These are phyloP conservation scores for Mirounga angustirostris DNA, from an alignment of 2,113 vertebrate species.

Conservation along the genomic window DNA sequence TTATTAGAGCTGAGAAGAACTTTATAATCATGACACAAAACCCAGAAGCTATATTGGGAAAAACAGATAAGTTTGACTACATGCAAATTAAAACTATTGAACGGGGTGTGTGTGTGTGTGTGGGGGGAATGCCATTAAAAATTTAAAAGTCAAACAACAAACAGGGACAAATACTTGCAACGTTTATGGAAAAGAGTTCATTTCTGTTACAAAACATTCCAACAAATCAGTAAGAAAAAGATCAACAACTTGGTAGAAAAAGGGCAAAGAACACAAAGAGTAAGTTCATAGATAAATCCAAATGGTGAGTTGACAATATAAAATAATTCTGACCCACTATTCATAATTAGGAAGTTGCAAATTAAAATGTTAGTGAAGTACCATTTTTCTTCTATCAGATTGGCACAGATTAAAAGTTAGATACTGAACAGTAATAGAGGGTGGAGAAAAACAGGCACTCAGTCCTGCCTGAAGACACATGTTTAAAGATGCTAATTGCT, in stretches of 20 bases:
- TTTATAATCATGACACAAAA: constrained; percentile 32
- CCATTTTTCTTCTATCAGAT: neutral
- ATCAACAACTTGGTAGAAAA: neutral
- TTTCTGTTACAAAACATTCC: neutral
- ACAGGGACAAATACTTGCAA: neutral
- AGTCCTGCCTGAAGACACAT: neutral
- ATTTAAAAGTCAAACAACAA: neutral
- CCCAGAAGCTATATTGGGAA: neutral
- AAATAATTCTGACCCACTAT: neutral
- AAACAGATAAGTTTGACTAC: neutral
- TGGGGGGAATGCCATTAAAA: neutral
- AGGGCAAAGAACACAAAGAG: neutral
- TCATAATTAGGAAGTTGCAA: neutral
- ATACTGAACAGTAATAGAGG: neutral
- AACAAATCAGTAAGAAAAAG: constrained; percentile 6
- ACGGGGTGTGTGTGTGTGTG: neutral
- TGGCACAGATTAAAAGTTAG: constrained; percentile 23
- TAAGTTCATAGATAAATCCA: neutral
- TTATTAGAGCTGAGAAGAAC: neutral
- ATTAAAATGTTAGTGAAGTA: constrained; percentile 7
- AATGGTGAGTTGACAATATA: neutral
- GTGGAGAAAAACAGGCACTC: neutral
- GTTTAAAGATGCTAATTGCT: neutral
- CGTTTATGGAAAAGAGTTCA: neutral
- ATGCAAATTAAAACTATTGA: constrained; percentile 28